A percentile compares a stretch with the other conserved stretches of the same genome.
These are phyloP conservation scores for Agrypnus murinus DNA, from an alignment of 2,888 invertebrate genomes.

Conservation along the genomic window DNA sequence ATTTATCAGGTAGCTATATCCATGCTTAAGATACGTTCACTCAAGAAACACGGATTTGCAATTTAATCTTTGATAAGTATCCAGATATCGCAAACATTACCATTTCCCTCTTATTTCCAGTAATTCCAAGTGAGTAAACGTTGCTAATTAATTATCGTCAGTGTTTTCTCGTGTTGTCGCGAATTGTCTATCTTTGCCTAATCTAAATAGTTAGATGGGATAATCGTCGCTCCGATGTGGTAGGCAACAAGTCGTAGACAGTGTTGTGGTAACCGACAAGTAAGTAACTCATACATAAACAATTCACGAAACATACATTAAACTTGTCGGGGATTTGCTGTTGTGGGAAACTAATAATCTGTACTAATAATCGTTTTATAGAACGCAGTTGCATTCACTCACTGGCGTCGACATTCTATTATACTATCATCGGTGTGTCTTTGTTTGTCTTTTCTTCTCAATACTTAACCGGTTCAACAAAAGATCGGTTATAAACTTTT, in stretches of 20 bases:
- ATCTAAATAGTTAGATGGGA: conserved; percentile 20
- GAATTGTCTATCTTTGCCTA: conserved; percentile 12
- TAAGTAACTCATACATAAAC: conserved; percentile 31
- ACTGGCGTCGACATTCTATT: background rate
- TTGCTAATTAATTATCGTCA: conserved; percentile 9
- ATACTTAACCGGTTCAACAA: too few species aligned
- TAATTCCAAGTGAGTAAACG: background rate
- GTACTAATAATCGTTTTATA: conserved; percentile 20
- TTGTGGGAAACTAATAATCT: conserved; percentile 20
- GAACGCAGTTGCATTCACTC: conserved; percentile 27
- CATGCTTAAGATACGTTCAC: background rate
- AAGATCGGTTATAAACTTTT: background rate
- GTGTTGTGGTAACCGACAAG: conserved; percentile 13
- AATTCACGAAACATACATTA: conserved; percentile 27
- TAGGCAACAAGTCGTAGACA: conserved; percentile 24
- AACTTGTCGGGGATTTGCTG: conserved; percentile 24
- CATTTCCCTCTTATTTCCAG: background rate
- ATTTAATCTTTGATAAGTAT: background rate
- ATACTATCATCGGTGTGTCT: background rate
- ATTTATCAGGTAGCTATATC: too few species aligned
- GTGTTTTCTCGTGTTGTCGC: conserved; percentile 11
- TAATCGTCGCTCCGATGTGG: conserved; percentile 12
- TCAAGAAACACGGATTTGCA: conserved; percentile 2
- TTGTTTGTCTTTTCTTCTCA: background rate
- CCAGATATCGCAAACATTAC: too few species aligned